A percentile compares a stretch with the other conserved stretches of the same genome.
Conservation (phyloP, 2,113 vertebrate species). For the Xiphorhynchus elegans region DNA sequence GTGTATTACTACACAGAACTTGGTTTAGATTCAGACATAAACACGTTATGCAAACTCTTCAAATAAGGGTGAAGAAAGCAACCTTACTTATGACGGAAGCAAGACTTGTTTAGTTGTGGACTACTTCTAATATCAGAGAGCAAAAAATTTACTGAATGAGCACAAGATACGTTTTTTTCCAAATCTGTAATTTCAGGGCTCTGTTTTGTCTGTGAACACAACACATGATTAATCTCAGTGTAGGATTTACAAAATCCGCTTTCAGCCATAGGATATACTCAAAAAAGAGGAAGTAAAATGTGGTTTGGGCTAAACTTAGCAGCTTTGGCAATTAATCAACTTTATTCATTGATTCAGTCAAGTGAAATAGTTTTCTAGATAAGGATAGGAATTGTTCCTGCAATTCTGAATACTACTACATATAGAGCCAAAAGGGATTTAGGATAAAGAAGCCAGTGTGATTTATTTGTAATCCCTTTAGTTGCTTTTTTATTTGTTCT, state of each 20-base stretch:
- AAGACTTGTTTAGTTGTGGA: not conserved
- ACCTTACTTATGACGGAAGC: not conserved
- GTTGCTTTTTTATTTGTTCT: conserved; percentile 46
- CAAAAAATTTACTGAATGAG: not conserved
- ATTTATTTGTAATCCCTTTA: conserved; percentile 56
- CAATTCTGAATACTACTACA: not conserved
- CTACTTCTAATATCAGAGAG: not conserved
- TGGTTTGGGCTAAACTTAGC: conserved; percentile 26
- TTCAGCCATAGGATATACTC: not conserved
- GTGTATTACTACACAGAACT: not conserved
- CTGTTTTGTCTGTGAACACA: conserved; percentile 37
- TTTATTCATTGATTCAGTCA: not conserved
- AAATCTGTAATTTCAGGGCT: conserved; percentile 24
- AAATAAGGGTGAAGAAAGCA: not conserved
- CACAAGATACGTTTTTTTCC: not conserved
- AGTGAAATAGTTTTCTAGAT: not conserved
- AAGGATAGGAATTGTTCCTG: not conserved
- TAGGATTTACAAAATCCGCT: conserved; percentile 58
- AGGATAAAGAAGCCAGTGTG: conserved; percentile 14
- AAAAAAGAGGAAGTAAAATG: not conserved
- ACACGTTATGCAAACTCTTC: not conserved
- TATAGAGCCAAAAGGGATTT: not conserved
- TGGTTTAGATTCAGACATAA: not conserved
- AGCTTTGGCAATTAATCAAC: conserved; percentile 25
- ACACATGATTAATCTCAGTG: conserved; percentile 30